phyloP scores from a whole-genome alignment of 2,113 vertebrate species.

The Callithrix jacchus region DNA sequence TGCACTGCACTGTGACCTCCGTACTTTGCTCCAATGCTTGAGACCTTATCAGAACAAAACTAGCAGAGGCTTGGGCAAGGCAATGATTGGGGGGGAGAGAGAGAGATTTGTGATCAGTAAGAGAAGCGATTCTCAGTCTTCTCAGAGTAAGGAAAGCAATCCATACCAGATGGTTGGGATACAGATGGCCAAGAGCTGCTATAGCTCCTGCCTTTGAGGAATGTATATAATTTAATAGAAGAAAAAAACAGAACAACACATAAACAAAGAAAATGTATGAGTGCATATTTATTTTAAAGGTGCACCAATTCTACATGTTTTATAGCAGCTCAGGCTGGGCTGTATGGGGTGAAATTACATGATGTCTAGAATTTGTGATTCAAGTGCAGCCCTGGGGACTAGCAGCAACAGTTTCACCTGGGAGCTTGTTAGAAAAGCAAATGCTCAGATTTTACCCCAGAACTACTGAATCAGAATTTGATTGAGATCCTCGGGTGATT shows the following conservation, averaged over 20 bases:
- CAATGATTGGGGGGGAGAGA: background rate
- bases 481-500: background rate
- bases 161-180: fast-evolving
- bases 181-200: background rate
- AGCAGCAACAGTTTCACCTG: background rate
- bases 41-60: background rate
- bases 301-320: background rate
- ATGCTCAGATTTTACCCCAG: background rate
- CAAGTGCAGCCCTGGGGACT: background rate
- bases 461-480: background rate
- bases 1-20: background rate
- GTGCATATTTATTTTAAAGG: background rate
- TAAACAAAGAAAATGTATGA: background rate
- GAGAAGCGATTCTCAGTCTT: background rate
- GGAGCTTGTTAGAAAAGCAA: background rate
- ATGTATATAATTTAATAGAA: background rate
- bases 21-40: background rate
- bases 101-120: background rate
- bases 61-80: background rate
- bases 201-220: background rate
- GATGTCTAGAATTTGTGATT: background rate
- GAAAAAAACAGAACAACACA: background rate
- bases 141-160: background rate
- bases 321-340: background rate
- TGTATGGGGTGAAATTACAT: background rate